Percentiles rank a stretch among this genome's conserved stretches.
These are phyloP conservation scores for Gallinago paraguaiae DNA, from an alignment of 2,113 vertebrate genomes.

Conservation along the genomic window DNA sequence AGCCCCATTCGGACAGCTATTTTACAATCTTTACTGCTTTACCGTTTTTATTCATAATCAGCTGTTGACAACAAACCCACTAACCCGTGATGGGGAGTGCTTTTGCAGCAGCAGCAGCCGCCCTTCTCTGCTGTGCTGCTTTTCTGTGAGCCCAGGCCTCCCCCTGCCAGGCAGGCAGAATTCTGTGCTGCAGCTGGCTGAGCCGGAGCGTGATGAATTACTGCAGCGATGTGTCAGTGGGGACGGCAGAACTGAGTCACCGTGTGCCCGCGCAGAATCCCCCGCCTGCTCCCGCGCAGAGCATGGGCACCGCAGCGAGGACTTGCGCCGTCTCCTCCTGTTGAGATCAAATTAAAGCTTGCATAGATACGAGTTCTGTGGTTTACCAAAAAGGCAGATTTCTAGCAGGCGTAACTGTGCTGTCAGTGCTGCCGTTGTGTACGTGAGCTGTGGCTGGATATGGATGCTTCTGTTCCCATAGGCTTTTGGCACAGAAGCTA, in stretches of 20 bases:
- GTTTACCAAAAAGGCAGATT: not conserved
- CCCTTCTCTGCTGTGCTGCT: not conserved
- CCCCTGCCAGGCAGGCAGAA: not conserved
- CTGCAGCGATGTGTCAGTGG: conserved; percentile 33
- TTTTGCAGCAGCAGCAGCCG: not conserved
- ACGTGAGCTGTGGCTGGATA: not conserved
- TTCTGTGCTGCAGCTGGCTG: not conserved
- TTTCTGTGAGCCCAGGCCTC: not conserved
- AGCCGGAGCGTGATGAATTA: not conserved
- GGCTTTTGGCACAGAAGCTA: not conserved
- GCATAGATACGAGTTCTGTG: not conserved
- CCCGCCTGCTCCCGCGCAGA: not conserved
- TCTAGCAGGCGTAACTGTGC: not conserved
- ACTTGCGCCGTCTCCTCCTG: not conserved
- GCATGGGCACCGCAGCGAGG: not conserved
- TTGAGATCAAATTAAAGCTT: not conserved
- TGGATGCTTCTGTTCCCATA: not conserved
- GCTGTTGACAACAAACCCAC: not conserved
- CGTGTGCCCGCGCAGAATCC: not conserved
- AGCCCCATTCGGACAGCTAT: not conserved
- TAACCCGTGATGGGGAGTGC: not conserved
- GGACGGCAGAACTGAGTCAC: not conserved
- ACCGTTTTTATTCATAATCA: conserved; percentile 17
- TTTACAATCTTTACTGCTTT: not conserved
- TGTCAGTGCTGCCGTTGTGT: not conserved